Evolutionary conservation across 2,797 vertebrate genomes (phyloP).

Genomic region (Scolopax rusticola): DNA sequence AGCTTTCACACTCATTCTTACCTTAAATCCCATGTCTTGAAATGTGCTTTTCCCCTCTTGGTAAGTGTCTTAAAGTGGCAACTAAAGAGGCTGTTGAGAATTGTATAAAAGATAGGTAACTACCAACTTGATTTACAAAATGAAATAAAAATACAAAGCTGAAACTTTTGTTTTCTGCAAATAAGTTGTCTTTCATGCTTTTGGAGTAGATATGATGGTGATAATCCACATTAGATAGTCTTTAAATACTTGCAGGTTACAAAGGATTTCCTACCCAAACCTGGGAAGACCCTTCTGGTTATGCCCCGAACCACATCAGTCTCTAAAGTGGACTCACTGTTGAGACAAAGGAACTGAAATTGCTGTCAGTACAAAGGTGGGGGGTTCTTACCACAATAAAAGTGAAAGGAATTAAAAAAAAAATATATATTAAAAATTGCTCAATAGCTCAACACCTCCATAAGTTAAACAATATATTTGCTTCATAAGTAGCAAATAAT

Average conservation of each 20-base stretch:
- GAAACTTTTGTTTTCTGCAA: not conserved
- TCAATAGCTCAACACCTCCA: not conserved
- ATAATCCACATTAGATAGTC: not conserved
- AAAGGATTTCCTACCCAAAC: not conserved
- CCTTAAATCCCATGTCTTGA: not conserved
- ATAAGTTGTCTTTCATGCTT: not conserved
- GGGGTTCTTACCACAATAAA: not conserved
- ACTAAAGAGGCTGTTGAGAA: not conserved
- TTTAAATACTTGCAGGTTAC: not conserved
- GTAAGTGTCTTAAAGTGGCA: not conserved
- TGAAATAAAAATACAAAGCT: not conserved
- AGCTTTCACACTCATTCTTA: not conserved
- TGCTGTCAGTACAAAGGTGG: not conserved
- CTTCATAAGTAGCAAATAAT: not conserved
- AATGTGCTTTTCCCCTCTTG: not conserved
- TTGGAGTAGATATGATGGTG: not conserved
- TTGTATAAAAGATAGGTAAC: not conserved
- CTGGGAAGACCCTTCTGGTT: not conserved
- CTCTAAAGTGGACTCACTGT: not conserved
- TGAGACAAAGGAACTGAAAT: not conserved
- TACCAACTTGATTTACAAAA: not conserved
- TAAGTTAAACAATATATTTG: not conserved
- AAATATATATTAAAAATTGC: not conserved
- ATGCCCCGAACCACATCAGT: not conserved
- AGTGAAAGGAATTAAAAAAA: not conserved